Percentiles rank a stretch among this genome's conserved stretches.
These are phyloP conservation scores for Osmerus mordax DNA, from an alignment of 2,113 vertebrate genomes.

Conservation along the genomic window DNA sequence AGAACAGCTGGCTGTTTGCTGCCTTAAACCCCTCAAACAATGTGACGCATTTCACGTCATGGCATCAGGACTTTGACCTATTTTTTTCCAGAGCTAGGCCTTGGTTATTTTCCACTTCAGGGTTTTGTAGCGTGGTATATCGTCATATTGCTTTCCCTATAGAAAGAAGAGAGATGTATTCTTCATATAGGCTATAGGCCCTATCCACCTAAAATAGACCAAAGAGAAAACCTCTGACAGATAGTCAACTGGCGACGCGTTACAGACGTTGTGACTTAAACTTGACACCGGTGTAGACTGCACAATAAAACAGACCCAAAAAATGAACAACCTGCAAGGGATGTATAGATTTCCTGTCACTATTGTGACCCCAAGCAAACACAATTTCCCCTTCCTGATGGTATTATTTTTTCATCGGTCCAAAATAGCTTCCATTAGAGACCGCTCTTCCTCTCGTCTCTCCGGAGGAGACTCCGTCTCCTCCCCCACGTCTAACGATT, in stretches of 20 bases:
- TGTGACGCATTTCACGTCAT: neutral
- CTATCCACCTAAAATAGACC: no score
- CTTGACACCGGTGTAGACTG: no score
- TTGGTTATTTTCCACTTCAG: neutral
- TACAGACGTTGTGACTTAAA: no score
- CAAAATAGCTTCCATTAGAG: neutral
- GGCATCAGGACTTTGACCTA: slow-evolving; percentile 16
- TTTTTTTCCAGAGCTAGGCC: slow-evolving; percentile 4
- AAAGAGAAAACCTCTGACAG: no score
- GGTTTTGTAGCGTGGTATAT: neutral
- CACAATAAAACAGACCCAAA: neutral
- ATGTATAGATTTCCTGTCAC: neutral
- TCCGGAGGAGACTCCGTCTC: neutral
- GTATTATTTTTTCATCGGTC: neutral
- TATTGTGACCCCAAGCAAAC: neutral
- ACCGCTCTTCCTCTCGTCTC: neutral
- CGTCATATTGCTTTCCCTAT: no score
- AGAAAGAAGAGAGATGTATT: no score
- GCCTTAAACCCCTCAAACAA: slow-evolving; percentile 4
- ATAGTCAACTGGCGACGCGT: no score
- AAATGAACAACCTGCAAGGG: neutral
- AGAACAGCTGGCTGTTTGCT: slow-evolving; percentile 7
- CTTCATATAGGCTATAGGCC: no score
- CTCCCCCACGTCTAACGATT: neutral
- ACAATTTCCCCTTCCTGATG: slow-evolving; percentile 1